phyloP scores from a whole-genome alignment of 1,140 invertebrate species.

The Amphibalanus amphitrite region DNA sequence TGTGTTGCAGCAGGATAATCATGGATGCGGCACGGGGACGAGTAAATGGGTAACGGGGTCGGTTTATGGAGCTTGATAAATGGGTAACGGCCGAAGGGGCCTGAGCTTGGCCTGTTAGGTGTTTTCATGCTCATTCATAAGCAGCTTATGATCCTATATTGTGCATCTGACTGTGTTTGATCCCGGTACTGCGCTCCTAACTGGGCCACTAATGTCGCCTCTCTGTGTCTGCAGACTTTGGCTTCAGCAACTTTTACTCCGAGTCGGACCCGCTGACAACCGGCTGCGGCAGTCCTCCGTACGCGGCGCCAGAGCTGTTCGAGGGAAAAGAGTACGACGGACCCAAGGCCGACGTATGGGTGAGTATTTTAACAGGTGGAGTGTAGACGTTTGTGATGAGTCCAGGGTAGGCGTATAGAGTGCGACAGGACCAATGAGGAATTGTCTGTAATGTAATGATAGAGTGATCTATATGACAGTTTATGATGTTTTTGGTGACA shows the following conservation, averaged over 20 bases:
- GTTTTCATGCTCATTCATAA: slow-evolving; percentile 5
- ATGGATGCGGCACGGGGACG: too few relatives aligned
- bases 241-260: slow-evolving; percentile 84
- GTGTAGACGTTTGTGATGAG: too few relatives aligned
- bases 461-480: too few relatives aligned
- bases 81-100: background rate
- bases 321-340: slow-evolving; percentile 92
- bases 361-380: slow-evolving; percentile 29
- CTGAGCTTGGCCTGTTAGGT: slow-evolving; percentile 2
- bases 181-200: too few relatives aligned
- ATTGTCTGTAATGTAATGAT: too few relatives aligned
- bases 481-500: too few relatives aligned
- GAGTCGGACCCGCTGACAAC: slow-evolving; percentile 65
- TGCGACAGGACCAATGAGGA: too few relatives aligned
- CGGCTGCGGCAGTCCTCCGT: slow-evolving; percentile 95
- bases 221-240: slow-evolving; percentile 53
- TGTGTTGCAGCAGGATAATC: too few relatives aligned
- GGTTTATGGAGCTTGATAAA: too few relatives aligned
- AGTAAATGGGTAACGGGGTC: too few relatives aligned
- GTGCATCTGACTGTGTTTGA: slow-evolving; percentile 3
- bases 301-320: slow-evolving; percentile 94
- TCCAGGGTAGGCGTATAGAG: too few relatives aligned
- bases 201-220: too few relatives aligned
- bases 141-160: background rate
- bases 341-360: slow-evolving; percentile 94